Base-by-base conservation (phyloP, 1,140 invertebrate genomes). In the Prorops nasuta region DNA sequence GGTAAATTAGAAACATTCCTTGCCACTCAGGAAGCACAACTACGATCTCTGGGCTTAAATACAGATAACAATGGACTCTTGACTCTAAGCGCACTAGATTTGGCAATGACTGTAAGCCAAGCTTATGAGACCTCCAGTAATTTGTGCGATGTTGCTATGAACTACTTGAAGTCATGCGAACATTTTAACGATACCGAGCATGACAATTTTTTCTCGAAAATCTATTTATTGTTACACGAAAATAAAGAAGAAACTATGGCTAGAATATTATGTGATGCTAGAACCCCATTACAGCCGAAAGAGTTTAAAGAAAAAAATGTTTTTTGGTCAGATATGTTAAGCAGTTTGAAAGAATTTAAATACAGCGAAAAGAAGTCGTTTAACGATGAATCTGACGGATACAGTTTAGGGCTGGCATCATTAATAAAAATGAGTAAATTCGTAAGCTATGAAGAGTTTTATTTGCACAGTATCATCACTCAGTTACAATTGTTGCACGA, bases 1-100 rank as follows among this genome's bases (percentile, higher is more conserved):
- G 62, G 59, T 24, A 63, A 67, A 45, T 45, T 76, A 2, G 72
- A 76, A 39, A 73, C 69, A 18, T 73, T 74, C 31, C 28, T 75
- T 2, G 64, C 68, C 3, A 57, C 69, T 8, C 69, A 72, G 53
- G 62, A 72, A 49, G 28, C 48, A 7, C 60, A 64, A 41, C 56
- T 67, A 8, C 51, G 44, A 41, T 38, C 64, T 8, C 24, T 64
- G 3, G 59, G 42, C 18, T 45, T 45, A 1, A 41, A 63, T 4
- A 17, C 37, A 8, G 34, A 43, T 6, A 62, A 19, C 10, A 62
- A 69, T 12, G 60, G 73, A 37, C 57, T 72, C 15, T 53, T 72
- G 41, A 66, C 68, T 4, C 42, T 76, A 4, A 59, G 66, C 7
- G 59, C 52, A 1, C 28, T 74, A 2, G 72, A 75, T 55, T 44